These are phyloP conservation scores for Erythrolamprus reginae DNA, from an alignment of 2,113 vertebrate species.

Conservation along the genomic window DNA sequence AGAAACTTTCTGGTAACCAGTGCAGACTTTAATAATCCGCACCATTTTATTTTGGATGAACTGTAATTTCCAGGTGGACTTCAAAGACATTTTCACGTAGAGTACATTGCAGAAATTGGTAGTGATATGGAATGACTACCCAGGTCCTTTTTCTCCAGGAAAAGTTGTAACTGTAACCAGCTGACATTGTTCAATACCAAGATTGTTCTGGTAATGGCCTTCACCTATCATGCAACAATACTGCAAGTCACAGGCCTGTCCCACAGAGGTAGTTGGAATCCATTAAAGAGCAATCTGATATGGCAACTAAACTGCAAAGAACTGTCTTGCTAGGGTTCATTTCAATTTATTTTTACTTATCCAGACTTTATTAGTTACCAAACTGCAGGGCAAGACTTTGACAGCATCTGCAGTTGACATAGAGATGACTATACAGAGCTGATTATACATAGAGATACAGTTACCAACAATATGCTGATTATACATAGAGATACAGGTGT, in stretches of 20 bases:
- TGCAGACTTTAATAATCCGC: background rate
- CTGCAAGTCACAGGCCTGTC: background rate
- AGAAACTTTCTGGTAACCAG: background rate
- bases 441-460: no score
- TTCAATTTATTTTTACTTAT: background rate
- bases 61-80: background rate
- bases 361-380: background rate
- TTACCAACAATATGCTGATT: no score
- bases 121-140: background rate
- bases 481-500: no score
- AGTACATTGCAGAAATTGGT: background rate
- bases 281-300: background rate
- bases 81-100: background rate
- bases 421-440: background rate
- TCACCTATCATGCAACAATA: background rate
- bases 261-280: background rate
- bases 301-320: background rate
- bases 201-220: background rate
- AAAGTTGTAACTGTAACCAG: background rate
- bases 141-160: background rate
- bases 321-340: background rate
- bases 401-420: background rate
- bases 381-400: background rate
- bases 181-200: background rate
- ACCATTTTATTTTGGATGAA: background rate